Base-by-base conservation (phyloP, 1,140 invertebrate species). In the Lethocerus indicus region DNA sequence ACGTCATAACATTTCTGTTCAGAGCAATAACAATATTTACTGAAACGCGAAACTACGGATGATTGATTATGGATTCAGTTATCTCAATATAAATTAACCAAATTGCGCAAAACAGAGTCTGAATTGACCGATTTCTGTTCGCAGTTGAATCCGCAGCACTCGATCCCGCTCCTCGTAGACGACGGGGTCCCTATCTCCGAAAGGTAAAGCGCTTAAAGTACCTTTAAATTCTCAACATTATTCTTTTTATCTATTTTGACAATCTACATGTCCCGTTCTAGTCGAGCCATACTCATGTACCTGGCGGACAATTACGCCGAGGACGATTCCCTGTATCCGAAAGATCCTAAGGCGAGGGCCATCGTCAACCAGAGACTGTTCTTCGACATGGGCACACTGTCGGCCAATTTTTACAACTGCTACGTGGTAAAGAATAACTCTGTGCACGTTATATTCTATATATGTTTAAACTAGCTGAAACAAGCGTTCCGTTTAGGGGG, bases 311-410 rank as follows among this genome's bases (percentile, higher is more conserved):
- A 81, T 48, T 87, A 85, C 59, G 78, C 68, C 27, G 80, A 82
- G 59, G 70, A 78, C 54, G 75, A 73, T 57, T 65, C 65, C 1
- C 63, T 84, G 18, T 84, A 81, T 61, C 83, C 81, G 13, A 76
- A 73, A 57, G 73, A 79, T 53, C 67, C 73, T 1, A 74, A 76
- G 56, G 61, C 73, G 53, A 71, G 80, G 43, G 83, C 81, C 3
- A 0, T 81, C 0, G 71, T 88, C 9, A 76, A 87, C 60, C 76
- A 81, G 56, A 68, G 79, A 52, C 64, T 88, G 24, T 76, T 78
- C 57, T 88, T 87, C 61, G 82, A 87, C 57, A 62, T 76, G 54
- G 77, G 76, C 24, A 75, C 70, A 1, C 64, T 87, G 13, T 82
- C 79, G 61, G 67, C 73, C 44, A 63, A 72, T 54, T 7, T 47